These are phyloP conservation scores for Lophochroa leadbeateri DNA, from an alignment of 2,113 vertebrate genomes.

Conservation along the genomic window DNA sequence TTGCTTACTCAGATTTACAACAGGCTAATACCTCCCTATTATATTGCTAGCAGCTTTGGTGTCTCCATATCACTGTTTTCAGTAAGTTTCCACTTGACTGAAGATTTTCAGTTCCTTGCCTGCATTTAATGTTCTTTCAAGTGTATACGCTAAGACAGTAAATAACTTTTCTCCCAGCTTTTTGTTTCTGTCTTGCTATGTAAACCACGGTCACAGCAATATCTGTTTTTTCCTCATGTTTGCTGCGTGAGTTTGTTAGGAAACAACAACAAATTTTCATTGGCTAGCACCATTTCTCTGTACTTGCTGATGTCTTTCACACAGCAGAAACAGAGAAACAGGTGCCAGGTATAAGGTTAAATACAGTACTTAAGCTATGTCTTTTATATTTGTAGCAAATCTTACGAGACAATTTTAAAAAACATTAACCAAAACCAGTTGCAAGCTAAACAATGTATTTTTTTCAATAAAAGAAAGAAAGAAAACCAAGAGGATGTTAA, in stretches of 20 bases:
- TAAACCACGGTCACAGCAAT: neutral
- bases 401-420: neutral
- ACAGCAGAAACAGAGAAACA: neutral
- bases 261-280: neutral
- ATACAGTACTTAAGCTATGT: neutral
- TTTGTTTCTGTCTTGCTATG: neutral
- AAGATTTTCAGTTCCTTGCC: neutral
- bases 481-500: neutral
- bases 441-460: neutral
- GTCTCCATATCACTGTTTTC: neutral
- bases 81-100: neutral
- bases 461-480: neutral
- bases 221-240: neutral
- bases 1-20: neutral
- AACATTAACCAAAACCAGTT: neutral
- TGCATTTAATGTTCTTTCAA: neutral
- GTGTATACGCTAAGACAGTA: neutral
- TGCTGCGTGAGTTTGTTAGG: neutral
- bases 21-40: neutral
- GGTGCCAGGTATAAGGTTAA: neutral
- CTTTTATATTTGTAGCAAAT: neutral
- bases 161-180: neutral
- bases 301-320: neutral
- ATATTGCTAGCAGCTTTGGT: neutral
- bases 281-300: neutral